Percentiles rank a stretch among this genome's conserved stretches.
These are phyloP conservation scores for Lysandra bellargus DNA, from an alignment of 2,888 invertebrate genomes.

Conservation along the genomic window DNA sequence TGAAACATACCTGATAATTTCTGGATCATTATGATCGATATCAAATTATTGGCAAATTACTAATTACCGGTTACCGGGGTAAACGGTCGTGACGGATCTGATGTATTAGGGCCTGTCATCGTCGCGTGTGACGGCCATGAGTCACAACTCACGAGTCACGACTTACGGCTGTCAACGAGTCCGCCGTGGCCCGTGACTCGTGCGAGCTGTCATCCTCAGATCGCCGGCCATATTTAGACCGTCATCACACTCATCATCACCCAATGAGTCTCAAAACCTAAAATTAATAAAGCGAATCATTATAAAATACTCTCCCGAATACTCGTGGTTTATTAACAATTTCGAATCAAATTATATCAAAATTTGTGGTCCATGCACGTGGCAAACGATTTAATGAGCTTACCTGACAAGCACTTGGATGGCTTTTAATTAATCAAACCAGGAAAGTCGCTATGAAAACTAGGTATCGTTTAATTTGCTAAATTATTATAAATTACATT, in stretches of 20 bases:
- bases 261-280: neutral
- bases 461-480: neutral
- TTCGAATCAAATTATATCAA: conserved; percentile 7
- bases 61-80: neutral
- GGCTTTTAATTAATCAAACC: neutral
- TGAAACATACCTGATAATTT: neutral
- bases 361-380: conserved; percentile 2
- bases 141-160: neutral
- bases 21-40: neutral
- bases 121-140: conserved; percentile 2
- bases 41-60: neutral
- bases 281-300: neutral
- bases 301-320: neutral
- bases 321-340: neutral
- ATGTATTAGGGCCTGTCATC: conserved; percentile 12
- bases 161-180: neutral
- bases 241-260: conserved; percentile 2
- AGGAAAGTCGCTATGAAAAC: neutral
- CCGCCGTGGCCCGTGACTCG: neutral
- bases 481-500: neutral
- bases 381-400: neutral
- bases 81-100: neutral
- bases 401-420: neutral
- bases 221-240: neutral
- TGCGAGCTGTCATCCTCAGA: conserved; percentile 7